A percentile compares a stretch with the other conserved stretches of the same genome.
Evolutionary conservation across 1,140 invertebrate genomes (phyloP).

Genomic region (Penaeus indicus): DNA sequence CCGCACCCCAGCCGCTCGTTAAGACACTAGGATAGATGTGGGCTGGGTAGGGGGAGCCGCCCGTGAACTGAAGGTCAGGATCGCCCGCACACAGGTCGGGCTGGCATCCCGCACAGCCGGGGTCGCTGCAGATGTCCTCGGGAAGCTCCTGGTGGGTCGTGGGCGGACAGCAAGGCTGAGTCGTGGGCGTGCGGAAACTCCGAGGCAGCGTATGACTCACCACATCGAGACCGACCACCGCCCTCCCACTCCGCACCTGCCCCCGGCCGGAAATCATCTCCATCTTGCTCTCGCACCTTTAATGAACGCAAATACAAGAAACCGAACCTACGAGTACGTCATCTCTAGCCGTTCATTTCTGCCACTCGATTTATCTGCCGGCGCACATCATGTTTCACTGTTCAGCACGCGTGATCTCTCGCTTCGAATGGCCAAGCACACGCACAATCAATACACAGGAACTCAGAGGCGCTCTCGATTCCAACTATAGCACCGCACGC

Average conservation of each 20-base stretch:
- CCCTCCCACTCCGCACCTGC: constrained; percentile 39
- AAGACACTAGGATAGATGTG: constrained; percentile 21
- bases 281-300: constrained; percentile 4
- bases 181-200: constrained; percentile 36
- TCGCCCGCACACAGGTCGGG: constrained; percentile 34
- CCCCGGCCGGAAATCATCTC: constrained; percentile 34
- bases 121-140: constrained; percentile 49
- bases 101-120: constrained; percentile 41
- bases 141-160: constrained; percentile 7
- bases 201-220: constrained; percentile 52
- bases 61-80: constrained; percentile 21
- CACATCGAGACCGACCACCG: constrained; percentile 52
- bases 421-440: too few relatives aligned
- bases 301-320: not conserved
- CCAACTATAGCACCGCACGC: too few relatives aligned
- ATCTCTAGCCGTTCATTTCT: too few relatives aligned
- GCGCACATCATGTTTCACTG: too few relatives aligned
- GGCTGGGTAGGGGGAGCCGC: constrained; percentile 28
- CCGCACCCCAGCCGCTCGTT: constrained; percentile 13
- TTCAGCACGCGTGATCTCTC: too few relatives aligned
- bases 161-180: constrained; percentile 33
- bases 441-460: too few relatives aligned
- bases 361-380: too few relatives aligned
- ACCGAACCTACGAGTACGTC: not conserved
- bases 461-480: too few relatives aligned